Base-by-base conservation (phyloP, 2,113 vertebrate genomes). In the Prolemur simus region DNA sequence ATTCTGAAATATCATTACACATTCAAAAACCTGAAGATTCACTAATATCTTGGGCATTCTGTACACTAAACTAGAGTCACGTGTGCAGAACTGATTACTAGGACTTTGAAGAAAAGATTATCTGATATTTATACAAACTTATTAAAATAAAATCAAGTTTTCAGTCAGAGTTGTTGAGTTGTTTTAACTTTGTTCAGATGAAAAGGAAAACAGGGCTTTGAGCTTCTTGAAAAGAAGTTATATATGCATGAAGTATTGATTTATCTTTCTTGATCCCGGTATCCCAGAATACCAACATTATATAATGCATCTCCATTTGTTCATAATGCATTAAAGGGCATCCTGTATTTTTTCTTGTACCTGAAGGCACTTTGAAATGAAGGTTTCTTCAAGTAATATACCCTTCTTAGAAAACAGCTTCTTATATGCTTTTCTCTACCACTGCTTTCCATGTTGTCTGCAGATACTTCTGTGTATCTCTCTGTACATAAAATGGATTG, bases 291-390 rank as follows among this genome's bases (percentile, higher is more conserved):
- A 68, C 29, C 23, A 85, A 32, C 52, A 87, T 89, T 77, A 83
- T 78, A 81, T 92, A 87, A 89, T 87, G 11, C 37, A 58, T 45
- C 52, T 92, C 85, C 18, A 90, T 92, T 89, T 90, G 45, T 92
- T 87, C 45, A 73, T 92, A 94, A 97, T 87, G 52, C 74, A 96
- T 89, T 92, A 96, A 97, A 92, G 58, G 17, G 60, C 52, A 92
- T 94, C 58, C 17, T 92, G 82, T 63, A 21, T 71, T 89, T 83
- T 76, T 91, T 68, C 54, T 91, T 8, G 54, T 80, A 85, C 77
- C 18, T 64, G 34, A 89, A 92, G 21, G 3, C 34, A 89, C 54
- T 92, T 94, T 82, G 68, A 94, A 94, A 93, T 82, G 21, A 82
- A 82, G 20, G 1, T 25, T 85, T 93, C 63, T 68, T 37, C 18